These are phyloP conservation scores for Drosophila obscura DNA, from an alignment of 1,140 invertebrate genomes.

Conservation along the genomic window DNA sequence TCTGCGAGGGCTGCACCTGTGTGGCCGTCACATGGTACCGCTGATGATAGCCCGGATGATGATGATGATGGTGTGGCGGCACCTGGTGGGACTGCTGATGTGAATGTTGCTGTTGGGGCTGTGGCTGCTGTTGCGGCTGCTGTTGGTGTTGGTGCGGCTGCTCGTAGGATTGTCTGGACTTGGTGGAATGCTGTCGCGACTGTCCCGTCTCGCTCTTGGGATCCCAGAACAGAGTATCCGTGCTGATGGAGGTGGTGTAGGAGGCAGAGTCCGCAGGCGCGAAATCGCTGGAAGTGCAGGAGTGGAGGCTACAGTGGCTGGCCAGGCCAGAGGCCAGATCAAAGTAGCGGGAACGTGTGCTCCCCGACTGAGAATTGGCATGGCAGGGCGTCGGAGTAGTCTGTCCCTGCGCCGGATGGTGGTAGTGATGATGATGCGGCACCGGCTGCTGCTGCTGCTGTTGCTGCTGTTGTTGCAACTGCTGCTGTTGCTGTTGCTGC, in stretches of 20 bases:
- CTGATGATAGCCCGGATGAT: slow-evolving; percentile 52
- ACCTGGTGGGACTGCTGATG: slow-evolving; percentile 36
- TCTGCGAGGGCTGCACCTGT: slow-evolving; percentile 85
- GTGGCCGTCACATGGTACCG: slow-evolving; percentile 84
- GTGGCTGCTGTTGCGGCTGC: slow-evolving; percentile 32
- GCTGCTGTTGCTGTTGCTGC: slow-evolving; percentile 31
- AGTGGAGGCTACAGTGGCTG: slow-evolving; percentile 92
- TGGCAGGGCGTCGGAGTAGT: slow-evolving; percentile 16
- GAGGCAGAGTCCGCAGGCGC: slow-evolving; percentile 88
- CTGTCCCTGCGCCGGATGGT: slow-evolving; percentile 46
- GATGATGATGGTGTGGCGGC: slow-evolving; percentile 77
- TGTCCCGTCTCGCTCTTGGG: slow-evolving; percentile 84
- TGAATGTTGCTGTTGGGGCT: slow-evolving; percentile 24
- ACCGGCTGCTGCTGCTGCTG: slow-evolving; percentile 35
- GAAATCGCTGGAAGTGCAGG: slow-evolving; percentile 91
- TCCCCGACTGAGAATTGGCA: slow-evolving; percentile 62
- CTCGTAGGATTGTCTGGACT: slow-evolving; percentile 82
- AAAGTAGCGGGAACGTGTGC: slow-evolving; percentile 83
- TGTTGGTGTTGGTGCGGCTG: slow-evolving; percentile 41
- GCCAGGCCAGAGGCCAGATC: slow-evolving; percentile 87
- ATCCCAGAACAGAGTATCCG: slow-evolving; percentile 93
- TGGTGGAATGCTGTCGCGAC: slow-evolving; percentile 81
- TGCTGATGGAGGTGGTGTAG: slow-evolving; percentile 92
- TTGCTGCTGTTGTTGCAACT: slow-evolving; percentile 24
- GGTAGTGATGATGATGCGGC: slow-evolving; percentile 50